A percentile compares a stretch with the other conserved stretches of the same genome.
phyloP scores from a whole-genome alignment of 2,888 invertebrate species.

The Argyresthia goedartella region DNA sequence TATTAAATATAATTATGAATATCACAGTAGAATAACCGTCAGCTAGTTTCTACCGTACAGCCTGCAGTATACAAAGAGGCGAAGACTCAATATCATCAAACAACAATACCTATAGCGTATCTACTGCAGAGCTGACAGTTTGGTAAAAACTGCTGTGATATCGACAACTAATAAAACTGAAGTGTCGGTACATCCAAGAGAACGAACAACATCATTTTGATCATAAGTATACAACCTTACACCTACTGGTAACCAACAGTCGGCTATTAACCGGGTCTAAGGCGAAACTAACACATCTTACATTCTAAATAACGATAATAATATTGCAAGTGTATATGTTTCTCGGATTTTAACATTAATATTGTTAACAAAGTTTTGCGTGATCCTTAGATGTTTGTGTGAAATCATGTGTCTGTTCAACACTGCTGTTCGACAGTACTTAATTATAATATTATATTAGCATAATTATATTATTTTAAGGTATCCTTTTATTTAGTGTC shows the following conservation, averaged over 20 bases:
- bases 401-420: too few species aligned
- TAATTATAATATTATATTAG: too few species aligned
- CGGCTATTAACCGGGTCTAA: conserved; percentile 29
- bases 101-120: not conserved
- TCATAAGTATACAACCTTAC: conserved; percentile 42
- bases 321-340: conserved; percentile 4
- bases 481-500: too few species aligned
- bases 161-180: conserved; percentile 39
- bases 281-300: conserved; percentile 19
- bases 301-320: conserved; percentile 3
- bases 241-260: conserved; percentile 62
- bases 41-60: conserved; percentile 26
- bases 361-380: not conserved
- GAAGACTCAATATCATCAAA: too few species aligned
- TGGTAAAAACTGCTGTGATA: conserved; percentile 63
- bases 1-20: conserved; percentile 67
- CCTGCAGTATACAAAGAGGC: too few species aligned
- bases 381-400: too few species aligned
- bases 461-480: too few species aligned
- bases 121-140: conserved; percentile 37
- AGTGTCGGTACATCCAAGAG: conserved; percentile 18
- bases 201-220: conserved; percentile 36
- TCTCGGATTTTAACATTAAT: not conserved
- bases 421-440: not conserved
- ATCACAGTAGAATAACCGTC: conserved; percentile 68